Conservation (phyloP, 2,888 invertebrate species). For the Eurytoma adleriae region DNA sequence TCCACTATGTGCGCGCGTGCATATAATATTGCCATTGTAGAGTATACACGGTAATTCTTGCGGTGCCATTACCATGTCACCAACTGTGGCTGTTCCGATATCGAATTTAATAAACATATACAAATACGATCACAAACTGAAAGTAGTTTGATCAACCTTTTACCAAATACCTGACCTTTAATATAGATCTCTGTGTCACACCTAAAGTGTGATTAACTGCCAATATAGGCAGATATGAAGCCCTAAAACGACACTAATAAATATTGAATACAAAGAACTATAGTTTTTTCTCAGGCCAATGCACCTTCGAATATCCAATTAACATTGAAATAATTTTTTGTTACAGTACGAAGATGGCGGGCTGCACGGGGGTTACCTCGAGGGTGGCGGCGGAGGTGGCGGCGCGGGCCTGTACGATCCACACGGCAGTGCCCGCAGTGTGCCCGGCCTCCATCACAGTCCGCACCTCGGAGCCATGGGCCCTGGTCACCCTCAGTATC, state of each 20-base stretch:
- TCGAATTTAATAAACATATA: conserved; percentile 13
- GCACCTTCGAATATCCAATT: too few relatives aligned
- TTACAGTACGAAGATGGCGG: conserved; percentile 93
- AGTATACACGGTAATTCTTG: conserved; percentile 34
- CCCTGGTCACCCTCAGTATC: conserved; percentile 83
- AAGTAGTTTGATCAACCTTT: too few relatives aligned
- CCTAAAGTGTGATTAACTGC: too few relatives aligned
- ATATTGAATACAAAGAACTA: too few relatives aligned
- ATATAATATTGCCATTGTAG: conserved; percentile 23
- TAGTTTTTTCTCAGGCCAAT: too few relatives aligned
- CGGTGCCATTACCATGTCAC: conserved; percentile 45
- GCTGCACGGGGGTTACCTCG: conserved; percentile 92
- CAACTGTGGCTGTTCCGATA: conserved; percentile 35
- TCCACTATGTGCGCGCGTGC: conserved; percentile 31
- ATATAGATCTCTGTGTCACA: too few relatives aligned
- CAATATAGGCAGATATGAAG: too few relatives aligned
- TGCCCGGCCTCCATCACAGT: conserved; percentile 80
- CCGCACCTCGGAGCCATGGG: conserved; percentile 78
- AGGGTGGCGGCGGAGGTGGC: conserved; percentile 78
- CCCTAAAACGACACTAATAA: too few relatives aligned
- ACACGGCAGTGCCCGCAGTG: conserved; percentile 82
- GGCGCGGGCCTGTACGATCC: conserved; percentile 86
- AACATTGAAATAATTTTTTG: too few relatives aligned
- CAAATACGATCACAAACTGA: background rate
- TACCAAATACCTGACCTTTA: too few relatives aligned